Evolutionary conservation across 2,113 vertebrate species (phyloP), one percentile per base, ranked within the genome.

Genomic region (western clawed frog (Xenopus tropicalis)): DNA sequence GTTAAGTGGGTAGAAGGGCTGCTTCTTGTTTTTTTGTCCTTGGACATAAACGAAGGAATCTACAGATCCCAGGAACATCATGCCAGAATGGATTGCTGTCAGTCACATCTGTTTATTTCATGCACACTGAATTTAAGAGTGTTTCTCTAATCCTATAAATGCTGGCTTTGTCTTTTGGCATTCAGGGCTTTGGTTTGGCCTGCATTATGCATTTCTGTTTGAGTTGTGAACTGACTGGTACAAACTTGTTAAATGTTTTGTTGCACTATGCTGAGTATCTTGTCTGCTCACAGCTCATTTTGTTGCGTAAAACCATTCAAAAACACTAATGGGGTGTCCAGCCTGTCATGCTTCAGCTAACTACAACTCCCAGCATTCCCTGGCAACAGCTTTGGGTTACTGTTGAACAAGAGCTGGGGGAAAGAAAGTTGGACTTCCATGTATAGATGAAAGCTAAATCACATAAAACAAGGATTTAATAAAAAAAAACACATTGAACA

Each of bases 101-200:
- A 25, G 57, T 67, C 65, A 66, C 66, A 44, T 48, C 54, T 59
- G 63, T 59, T 66, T 74, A 42, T 46, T 68, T 46, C 25, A 19
- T 51, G 23, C 23, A 58, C 56, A 61, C 61, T 59, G 58, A 67
- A 48, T 68, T 74, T 46, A 51, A 44, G 42, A 42, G n/a, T 51
- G 44, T 20, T 61, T 74, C 61, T 61, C 61, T 68, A 68, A 74
- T 68, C 56, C 23, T 29, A 61, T 61, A 74, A 59, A 74, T 74
- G 67, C 25, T 74, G 54, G 21, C 72, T 74, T 61, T 66, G 70
- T 46, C 37, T 54, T 63, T 72, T 64, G 23, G 22, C 43, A 51
- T 66, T 22, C 52, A 59, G 1, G 16, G 25, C 65, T 37, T 61
- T 68, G 58, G 42, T 68, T 74, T 74, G 72, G 64, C 59, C 56